Evolutionary conservation across 2,888 invertebrate species (phyloP).

Genomic region (Cephus runcator): DNA sequence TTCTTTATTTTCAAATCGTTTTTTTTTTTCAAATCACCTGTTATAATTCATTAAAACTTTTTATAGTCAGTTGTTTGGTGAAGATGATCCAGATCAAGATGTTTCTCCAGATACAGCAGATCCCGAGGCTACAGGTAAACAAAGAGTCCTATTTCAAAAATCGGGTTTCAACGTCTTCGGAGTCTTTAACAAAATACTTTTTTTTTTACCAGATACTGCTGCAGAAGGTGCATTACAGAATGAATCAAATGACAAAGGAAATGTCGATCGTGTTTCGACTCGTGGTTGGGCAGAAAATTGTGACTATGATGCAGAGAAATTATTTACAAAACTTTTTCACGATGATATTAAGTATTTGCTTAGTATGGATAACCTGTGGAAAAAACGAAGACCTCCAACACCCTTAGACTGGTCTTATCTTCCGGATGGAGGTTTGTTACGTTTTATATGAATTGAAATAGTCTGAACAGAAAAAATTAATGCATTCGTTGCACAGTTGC

Average conservation of each 20-base stretch:
- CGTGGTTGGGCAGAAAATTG: slow-evolving; percentile 88
- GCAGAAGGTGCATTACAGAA: slow-evolving; percentile 71
- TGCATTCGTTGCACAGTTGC: slow-evolving; percentile 49
- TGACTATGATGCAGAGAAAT: slow-evolving; percentile 83
- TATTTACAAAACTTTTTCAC: slow-evolving; percentile 93
- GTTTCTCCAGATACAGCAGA: slow-evolving; percentile 98
- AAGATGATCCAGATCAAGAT: slow-evolving; percentile 95
- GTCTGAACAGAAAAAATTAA: not conserved
- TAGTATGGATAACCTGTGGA: slow-evolving; percentile 96
- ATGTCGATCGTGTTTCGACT: slow-evolving; percentile 74
- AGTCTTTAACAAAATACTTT: slow-evolving; percentile 5
- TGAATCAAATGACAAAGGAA: slow-evolving; percentile 68
- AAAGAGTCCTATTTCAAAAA: not conserved
- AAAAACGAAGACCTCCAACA: slow-evolving; percentile 84
- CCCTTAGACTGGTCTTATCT: slow-evolving; percentile 79
- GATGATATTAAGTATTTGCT: slow-evolving; percentile 96
- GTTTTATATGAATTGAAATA: not conserved
- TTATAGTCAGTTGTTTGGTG: slow-evolving; percentile 93
- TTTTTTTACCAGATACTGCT: slow-evolving; percentile 61
- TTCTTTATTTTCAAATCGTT: slow-evolving; percentile 3
- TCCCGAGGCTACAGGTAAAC: slow-evolving; percentile 84
- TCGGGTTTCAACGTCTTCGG: not conserved
- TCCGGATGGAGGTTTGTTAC: slow-evolving; percentile 64
- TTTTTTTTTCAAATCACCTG: slow-evolving; percentile 14
- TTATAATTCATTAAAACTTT: slow-evolving; percentile 20